Conservation (phyloP, 2,888 invertebrate genomes). For the Hydrotaea cyrtoneurina region DNA sequence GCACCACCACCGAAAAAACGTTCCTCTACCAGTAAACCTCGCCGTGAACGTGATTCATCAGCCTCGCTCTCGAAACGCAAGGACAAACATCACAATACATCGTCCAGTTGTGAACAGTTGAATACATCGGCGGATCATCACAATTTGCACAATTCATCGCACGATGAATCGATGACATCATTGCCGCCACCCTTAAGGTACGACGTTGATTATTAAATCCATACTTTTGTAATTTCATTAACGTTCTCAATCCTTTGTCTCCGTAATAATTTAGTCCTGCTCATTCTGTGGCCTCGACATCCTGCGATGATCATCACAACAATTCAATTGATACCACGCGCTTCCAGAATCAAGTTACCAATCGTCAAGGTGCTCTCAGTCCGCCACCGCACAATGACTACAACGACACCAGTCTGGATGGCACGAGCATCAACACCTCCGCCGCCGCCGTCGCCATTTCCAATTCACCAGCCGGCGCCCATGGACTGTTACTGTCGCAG, state of each 20-base stretch:
- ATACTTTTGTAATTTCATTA: background rate
- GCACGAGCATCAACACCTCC: conserved; percentile 38
- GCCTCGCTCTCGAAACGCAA: conserved; percentile 76
- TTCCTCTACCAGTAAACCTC: conserved; percentile 83
- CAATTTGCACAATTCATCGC: conserved; percentile 78
- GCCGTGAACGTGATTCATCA: conserved; percentile 78
- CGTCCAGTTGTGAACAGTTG: conserved; percentile 67
- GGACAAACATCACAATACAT: conserved; percentile 80
- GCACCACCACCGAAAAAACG: conserved; percentile 89
- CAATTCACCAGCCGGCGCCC: background rate
- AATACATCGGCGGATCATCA: conserved; percentile 71
- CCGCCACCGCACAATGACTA: conserved; percentile 66
- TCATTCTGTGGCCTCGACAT: conserved; percentile 86
- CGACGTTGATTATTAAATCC: conserved; percentile 49
- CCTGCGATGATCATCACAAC: conserved; percentile 82
- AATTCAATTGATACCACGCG: conserved; percentile 78
- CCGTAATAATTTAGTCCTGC: conserved; percentile 83
- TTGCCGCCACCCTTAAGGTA: conserved; percentile 79
- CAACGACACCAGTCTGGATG: conserved; percentile 65
- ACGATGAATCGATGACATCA: conserved; percentile 80
- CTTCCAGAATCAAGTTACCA: conserved; percentile 78
- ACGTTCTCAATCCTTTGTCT: background rate
- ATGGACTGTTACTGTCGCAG: conserved; percentile 16
- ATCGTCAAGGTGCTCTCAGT: conserved; percentile 71
- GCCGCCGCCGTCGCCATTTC: conserved; percentile 13